phyloP scores from a whole-genome alignment of 2,888 invertebrate genomes.

The Acleris emargana region DNA sequence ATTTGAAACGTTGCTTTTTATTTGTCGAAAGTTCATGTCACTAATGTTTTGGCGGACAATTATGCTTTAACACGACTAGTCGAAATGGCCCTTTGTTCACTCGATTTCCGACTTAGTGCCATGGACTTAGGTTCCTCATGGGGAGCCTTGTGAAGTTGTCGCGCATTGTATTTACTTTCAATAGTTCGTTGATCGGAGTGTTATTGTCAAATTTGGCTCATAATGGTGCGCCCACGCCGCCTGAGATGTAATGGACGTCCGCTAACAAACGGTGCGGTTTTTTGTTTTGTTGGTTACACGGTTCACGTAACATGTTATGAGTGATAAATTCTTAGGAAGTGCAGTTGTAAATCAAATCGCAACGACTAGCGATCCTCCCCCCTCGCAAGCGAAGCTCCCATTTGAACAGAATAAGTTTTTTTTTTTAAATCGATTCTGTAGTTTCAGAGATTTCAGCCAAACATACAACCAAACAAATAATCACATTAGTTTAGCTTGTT shows the following conservation, averaged over 20 bases:
- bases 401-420: too few species aligned
- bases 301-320: not conserved
- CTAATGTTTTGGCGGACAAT: constrained; percentile 21
- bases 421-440: too few species aligned
- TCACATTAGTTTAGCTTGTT: too few species aligned
- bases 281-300: not conserved
- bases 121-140: constrained; percentile 36
- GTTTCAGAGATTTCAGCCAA: too few species aligned
- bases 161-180: constrained; percentile 51
- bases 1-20: constrained; percentile 36
- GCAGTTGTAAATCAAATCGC: too few species aligned
- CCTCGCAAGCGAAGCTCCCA: too few species aligned
- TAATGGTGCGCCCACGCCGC: constrained; percentile 40
- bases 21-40: constrained; percentile 40
- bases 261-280: constrained; percentile 16
- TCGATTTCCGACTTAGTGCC: constrained; percentile 9
- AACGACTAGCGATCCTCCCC: too few species aligned
- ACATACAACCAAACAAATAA: too few species aligned
- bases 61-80: constrained; percentile 9
- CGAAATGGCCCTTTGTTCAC: not conserved
- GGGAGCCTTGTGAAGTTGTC: constrained; percentile 40
- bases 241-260: constrained; percentile 11
- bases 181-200: constrained; percentile 44
- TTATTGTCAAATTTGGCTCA: constrained; percentile 48
- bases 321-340: too few species aligned